Base-by-base conservation (phyloP, 2,888 invertebrate species). In the Acleris cristana region DNA sequence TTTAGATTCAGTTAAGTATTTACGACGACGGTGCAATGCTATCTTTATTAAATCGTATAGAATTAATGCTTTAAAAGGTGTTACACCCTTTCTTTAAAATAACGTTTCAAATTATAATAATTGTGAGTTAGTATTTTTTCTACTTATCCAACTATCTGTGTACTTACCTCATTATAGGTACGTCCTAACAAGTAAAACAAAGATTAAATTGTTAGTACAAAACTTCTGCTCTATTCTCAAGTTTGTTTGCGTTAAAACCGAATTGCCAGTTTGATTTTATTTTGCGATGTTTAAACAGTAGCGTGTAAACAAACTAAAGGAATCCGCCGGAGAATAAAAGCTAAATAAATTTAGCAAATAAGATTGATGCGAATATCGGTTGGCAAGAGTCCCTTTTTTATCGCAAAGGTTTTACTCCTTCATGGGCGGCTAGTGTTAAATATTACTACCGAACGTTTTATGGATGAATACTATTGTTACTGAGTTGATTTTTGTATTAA, bases 331-430 rank as follows among this genome's bases (percentile, higher is more conserved):
- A 58, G 58, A 64, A 59, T 58, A 64, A 64, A 58, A 52, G 45
- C 58, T 58, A 52, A 64, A 64, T 45, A 64, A 53, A 45, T 56
- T 64, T 64, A 18, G 53, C 64, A 53, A 59, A 53, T 30, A 58
- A 59, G 58, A 64, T 58, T 64, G 64, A 64, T 54, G 53, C 64
- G 58, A 53, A 58, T 48, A 58, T 58, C 58, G 7, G 26, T 26
- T 56, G 51, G 53, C 56, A 45, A 53, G 19, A 58, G 53, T 58
- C 56, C 51, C 51, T 57, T 55, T 64, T 56, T 45, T 45, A 44
- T 45, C 16, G 45, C 16, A 45, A 45, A 45, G 16, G 6, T 5
- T 45, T 45, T 45, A n/a, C 6, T n/a, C 16, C 14, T 45, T 16
- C 3, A 12, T 14, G n/a, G 45, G n/a, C 16, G 4, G 45, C 16